Conservation (phyloP, 1,140 invertebrate species). For the Lerema accius region DNA sequence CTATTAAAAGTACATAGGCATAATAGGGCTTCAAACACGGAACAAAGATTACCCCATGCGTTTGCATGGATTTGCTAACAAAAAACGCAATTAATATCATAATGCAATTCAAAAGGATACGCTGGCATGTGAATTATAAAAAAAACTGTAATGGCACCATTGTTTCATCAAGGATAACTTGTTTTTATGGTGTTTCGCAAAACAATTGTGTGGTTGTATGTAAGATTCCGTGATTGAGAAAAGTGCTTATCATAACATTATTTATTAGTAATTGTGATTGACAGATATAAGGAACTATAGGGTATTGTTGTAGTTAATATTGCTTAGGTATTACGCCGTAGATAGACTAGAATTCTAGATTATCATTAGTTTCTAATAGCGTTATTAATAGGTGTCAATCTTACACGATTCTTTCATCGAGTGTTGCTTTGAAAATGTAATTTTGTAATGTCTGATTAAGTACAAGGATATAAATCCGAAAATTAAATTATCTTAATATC, state of each 20-base stretch:
- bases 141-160: constrained; percentile 64
- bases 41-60: constrained; percentile 9
- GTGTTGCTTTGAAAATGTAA: too few species aligned
- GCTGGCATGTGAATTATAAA: constrained; percentile 62
- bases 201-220: constrained; percentile 49
- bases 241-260: constrained; percentile 19
- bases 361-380: too few species aligned
- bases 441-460: too few species aligned
- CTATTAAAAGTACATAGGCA: not conserved
- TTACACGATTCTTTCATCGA: too few species aligned
- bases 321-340: not conserved
- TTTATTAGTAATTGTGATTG: constrained; percentile 16
- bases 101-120: constrained; percentile 62
- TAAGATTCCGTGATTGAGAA: constrained; percentile 66
- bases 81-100: constrained; percentile 50
- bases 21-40: constrained; percentile 22
- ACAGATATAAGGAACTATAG: constrained; percentile 15
- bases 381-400: too few species aligned
- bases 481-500: too few species aligned
- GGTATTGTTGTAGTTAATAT: constrained; percentile 1
- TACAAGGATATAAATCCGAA: too few species aligned
- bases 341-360: too few species aligned
- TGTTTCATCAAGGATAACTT: constrained; percentile 69
- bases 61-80: constrained; percentile 16
- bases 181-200: constrained; percentile 62